Base-by-base conservation (phyloP, 1,140 invertebrate genomes). In the Pseudoatta argentina region DNA sequence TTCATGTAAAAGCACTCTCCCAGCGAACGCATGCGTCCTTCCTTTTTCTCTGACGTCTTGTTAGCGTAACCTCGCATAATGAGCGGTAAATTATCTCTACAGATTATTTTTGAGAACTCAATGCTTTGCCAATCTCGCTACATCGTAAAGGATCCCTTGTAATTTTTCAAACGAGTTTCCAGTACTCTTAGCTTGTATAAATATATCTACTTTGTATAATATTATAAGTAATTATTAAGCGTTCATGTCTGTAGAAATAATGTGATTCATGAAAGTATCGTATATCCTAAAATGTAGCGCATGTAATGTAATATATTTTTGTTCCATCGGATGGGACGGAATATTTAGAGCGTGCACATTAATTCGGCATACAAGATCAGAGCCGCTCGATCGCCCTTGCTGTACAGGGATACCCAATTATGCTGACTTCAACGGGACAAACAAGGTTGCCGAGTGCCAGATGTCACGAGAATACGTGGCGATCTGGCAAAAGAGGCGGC, bases 371-470 rank as follows among this genome's bases (percentile, higher is more conserved):
- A 76, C 8, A 48, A 48, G 75, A 83, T 87, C 66, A 78, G 83
- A 69, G 73, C 66, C 85, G 87, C 69, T 85, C 85, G 90, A 90
- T 61, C 69, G 39, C n/a, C 55, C 39, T 83, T 21, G 86, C 87
- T 87, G 77, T 63, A 30, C 85, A 91, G 88, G 5, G 30, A 6
- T 93, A 92, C 92, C 93, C 93, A 94, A 94, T 94, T 93, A 93
- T 91, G 81, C 86, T 81, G 91, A 93, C 94, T 94, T 93, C 86
- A 91, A 92, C 91, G 89, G 92, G 93, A 94, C 92, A 93, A 94
- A 94, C 92, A 88, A 93, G 92, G 72, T 91, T 93, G 92, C 91
- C 92, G 92, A 94, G 90, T 93, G 91, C 93, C 94, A 94, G 92
- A 94, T 94, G 94, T 93, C 93, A 93, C 89, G 87, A 75, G 88